These are phyloP conservation scores for Epinephelus awoara DNA, from an alignment of 2,797 vertebrate species.

Conservation along the genomic window DNA sequence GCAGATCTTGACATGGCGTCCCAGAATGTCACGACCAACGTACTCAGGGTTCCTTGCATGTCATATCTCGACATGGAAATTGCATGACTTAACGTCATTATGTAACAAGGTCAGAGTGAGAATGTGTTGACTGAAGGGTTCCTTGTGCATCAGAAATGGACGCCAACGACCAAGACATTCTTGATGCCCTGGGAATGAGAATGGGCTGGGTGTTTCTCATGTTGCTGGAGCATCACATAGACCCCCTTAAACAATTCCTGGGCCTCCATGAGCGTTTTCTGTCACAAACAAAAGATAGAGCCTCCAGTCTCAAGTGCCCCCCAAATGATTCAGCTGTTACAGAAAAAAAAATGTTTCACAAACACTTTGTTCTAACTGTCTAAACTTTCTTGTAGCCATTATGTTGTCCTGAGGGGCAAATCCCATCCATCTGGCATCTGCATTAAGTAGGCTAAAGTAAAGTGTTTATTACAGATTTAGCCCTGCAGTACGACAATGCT, in stretches of 20 bases:
- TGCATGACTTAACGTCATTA: too few species aligned
- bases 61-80: too few species aligned
- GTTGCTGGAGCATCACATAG: not conserved
- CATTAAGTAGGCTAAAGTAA: constrained; percentile 31
- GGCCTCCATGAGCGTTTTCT: not conserved
- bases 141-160: too few species aligned
- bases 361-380: constrained; percentile 22
- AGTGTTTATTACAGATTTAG: constrained; percentile 5
- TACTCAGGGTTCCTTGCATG: too few species aligned
- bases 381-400: constrained; percentile 38
- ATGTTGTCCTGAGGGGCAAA: constrained; percentile 22
- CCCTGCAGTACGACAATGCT: not conserved
- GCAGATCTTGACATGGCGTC: too few species aligned
- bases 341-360: constrained; percentile 3
- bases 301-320: constrained; percentile 9
- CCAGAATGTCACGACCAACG: too few species aligned
- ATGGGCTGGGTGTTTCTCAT: too few species aligned
- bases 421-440: constrained; percentile 34
- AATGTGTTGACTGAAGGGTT: too few species aligned
- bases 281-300: not conserved
- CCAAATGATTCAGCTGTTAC: constrained; percentile 2
- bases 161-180: too few species aligned
- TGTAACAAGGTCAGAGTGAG: too few species aligned
- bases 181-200: too few species aligned
- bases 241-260: not conserved